phyloP scores from a whole-genome alignment of 2,888 invertebrate species.

The Drosophila conformis region DNA sequence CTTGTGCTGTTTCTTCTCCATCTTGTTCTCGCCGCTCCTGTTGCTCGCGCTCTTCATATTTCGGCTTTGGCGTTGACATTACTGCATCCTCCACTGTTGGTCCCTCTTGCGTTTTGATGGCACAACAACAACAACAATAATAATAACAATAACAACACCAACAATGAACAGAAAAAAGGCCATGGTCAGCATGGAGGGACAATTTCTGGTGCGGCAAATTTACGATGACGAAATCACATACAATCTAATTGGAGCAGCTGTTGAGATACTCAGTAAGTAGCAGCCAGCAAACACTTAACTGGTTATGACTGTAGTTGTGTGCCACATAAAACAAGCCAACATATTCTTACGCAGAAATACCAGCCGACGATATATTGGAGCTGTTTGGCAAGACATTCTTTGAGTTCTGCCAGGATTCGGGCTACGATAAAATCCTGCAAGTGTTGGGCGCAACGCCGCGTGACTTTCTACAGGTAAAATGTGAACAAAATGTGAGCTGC shows the following conservation, averaged over 20 bases:
- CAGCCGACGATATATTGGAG: constrained; percentile 95
- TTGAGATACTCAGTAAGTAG: constrained; percentile 93
- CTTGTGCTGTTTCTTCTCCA: constrained; percentile 3
- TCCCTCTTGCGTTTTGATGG: constrained; percentile 23
- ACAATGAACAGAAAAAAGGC: constrained; percentile 91
- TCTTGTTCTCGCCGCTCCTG: constrained; percentile 27
- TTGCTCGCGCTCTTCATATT: constrained; percentile 44
- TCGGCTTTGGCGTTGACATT: constrained; percentile 43
- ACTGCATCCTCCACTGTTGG: constrained; percentile 28
- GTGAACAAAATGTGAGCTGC: neutral
- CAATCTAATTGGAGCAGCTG: constrained; percentile 96
- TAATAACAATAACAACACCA: constrained; percentile 14
- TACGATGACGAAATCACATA: constrained; percentile 98
- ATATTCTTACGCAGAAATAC: constrained; percentile 89
- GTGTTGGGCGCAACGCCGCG: constrained; percentile 97
- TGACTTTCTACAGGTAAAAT: constrained; percentile 94
- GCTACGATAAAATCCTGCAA: constrained; percentile 98
- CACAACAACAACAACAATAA: constrained; percentile 16
- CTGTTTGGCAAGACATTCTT: constrained; percentile 97
- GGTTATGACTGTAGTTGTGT: constrained; percentile 22
- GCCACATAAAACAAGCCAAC: constrained; percentile 19
- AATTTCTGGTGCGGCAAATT: constrained; percentile 96
- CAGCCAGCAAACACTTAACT: constrained; percentile 16
- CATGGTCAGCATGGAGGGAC: constrained; percentile 96
- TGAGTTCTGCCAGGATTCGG: constrained; percentile 98